These are phyloP conservation scores for Dryococelus australis DNA, from an alignment of 2,888 invertebrate genomes.

Conservation along the genomic window DNA sequence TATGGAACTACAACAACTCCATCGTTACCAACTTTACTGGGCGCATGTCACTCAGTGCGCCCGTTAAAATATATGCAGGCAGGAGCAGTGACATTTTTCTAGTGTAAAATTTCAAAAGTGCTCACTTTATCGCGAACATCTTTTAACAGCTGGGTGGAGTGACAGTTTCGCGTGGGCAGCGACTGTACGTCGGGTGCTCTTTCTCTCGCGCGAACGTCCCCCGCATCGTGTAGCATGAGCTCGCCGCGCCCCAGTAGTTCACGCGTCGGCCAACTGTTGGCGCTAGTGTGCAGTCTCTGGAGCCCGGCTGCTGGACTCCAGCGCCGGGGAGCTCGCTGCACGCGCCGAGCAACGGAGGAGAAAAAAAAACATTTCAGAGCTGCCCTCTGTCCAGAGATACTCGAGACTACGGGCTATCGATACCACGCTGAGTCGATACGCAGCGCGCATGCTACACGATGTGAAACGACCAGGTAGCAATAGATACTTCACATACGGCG, in stretches of 20 bases:
- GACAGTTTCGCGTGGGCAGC: background rate
- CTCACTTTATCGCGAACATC: too few relatives aligned
- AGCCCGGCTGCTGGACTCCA: conserved; percentile 2
- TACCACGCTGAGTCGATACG: conserved; percentile 18
- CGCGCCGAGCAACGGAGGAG: background rate
- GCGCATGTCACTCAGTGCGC: too few relatives aligned
- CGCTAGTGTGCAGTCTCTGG: conserved; percentile 53
- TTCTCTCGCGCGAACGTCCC: background rate
- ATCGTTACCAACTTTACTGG: too few relatives aligned
- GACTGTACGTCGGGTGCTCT: background rate
- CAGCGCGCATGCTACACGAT: conserved; percentile 21
- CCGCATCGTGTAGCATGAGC: background rate
- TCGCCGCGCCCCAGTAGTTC: conserved; percentile 54
- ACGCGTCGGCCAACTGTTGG: conserved; percentile 56
- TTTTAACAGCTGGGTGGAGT: background rate
- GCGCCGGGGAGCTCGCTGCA: background rate
- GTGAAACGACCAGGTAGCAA: background rate
- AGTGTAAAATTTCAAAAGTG: too few relatives aligned
- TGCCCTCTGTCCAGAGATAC: conserved; percentile 36
- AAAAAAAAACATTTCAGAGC: conserved; percentile 21
- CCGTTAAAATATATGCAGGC: too few relatives aligned
- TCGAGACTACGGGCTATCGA: conserved; percentile 33
- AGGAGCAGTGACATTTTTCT: too few relatives aligned
- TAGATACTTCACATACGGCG: background rate
- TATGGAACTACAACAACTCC: too few relatives aligned